These are phyloP conservation scores for Actinostola sp. DNA, from an alignment of 92 coral and sea anemone genomes.

Conservation along the genomic window DNA sequence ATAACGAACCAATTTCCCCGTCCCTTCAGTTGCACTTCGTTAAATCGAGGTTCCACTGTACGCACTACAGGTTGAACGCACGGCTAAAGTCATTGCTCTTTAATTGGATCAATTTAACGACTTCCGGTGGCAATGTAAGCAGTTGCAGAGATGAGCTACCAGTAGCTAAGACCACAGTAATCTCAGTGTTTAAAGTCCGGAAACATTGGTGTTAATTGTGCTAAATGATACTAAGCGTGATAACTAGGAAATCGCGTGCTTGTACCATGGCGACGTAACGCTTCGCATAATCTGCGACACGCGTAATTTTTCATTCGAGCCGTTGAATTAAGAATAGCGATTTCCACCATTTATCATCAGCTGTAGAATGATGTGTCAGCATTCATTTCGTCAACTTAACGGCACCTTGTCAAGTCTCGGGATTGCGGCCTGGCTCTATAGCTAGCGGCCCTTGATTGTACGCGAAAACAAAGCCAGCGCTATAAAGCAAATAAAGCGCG, in stretches of 20 bases:
- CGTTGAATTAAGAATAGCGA: not conserved
- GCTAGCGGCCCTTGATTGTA: no score
- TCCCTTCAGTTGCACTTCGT: not conserved
- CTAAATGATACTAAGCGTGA: constrained; percentile 37
- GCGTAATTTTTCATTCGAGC: not conserved
- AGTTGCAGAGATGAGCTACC: not conserved
- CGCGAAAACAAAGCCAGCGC: no score
- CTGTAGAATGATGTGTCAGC: not conserved
- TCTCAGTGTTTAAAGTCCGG: constrained; percentile 25
- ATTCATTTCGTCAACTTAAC: not conserved
- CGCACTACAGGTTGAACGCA: not conserved
- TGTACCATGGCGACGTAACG: not conserved
- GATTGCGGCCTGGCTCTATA: no score
- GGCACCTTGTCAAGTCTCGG: not conserved
- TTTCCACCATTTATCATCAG: not conserved
- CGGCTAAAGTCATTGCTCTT: not conserved
- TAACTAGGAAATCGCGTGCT: constrained; percentile 24
- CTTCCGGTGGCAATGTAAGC: constrained; percentile 9
- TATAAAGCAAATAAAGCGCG: not conserved
- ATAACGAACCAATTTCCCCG: no score
- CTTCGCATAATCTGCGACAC: constrained; percentile 13
- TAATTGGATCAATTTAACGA: constrained; percentile 19
- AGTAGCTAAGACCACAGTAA: not conserved
- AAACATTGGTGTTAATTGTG: constrained; percentile 13
- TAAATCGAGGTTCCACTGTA: not conserved